Base-by-base conservation (phyloP, 2,113 vertebrate species). In the Psilopogon haemacephalus region DNA sequence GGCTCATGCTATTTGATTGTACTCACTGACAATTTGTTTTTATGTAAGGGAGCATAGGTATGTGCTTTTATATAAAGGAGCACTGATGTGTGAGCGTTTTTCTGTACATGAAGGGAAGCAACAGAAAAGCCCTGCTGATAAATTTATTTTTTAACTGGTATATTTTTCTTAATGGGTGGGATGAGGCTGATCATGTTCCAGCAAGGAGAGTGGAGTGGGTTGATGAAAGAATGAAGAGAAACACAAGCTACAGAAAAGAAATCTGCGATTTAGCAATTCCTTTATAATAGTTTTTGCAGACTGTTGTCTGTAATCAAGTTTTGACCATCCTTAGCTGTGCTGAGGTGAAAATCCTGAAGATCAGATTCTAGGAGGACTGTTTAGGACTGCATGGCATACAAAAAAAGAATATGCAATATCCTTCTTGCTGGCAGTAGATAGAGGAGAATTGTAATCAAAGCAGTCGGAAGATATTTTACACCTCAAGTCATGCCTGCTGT, bases 61-160 rank as follows among this genome's bases (percentile, higher is more conserved):
- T n/a, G n/a, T 86, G 26, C 69, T 23, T 73, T 92, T 79, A 21
- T 37, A 0, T 46, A 26, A 68, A 35, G 55, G 15, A 58, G 16
- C 12, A 23, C n/a, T n/a, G n/a, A n/a, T 14, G 56, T 2, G 3
- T 33, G 19, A 55, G 12, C 0, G 0, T 54, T 91, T 73, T 76
- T 85, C 55, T 44, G 3, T 65, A 82, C 21, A 6, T 9, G 17
- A 71, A 79, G 42, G 37, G 70, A 78, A 87, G 26, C 15, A 87
- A 23, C 15, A 83, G 38, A 58, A 86, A 65, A 77, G 9, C 12
- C 23, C 46, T 30, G 6, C 33, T 77, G 48, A 77, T 23, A 80
- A 77, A 86, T 59, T 80, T 32, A 8, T 60, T 86, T 86, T 76
- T 65, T 27, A 80, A 74, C 48, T 42, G 9, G 0, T 18, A 6